Evolutionary conservation across 2,888 invertebrate genomes (phyloP), one percentile per base, ranked within the genome.

Genomic region (Sminthurinus aureus): DNA sequence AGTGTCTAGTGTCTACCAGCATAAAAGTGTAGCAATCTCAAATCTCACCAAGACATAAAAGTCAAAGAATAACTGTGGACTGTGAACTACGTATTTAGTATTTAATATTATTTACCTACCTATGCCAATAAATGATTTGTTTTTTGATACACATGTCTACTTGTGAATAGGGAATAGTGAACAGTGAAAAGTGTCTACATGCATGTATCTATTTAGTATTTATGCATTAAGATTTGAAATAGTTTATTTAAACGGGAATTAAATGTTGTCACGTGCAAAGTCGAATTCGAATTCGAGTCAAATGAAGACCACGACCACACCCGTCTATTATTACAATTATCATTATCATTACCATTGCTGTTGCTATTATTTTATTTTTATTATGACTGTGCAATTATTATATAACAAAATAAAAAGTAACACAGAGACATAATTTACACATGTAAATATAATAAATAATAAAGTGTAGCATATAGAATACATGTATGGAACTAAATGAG

Each of bases 241-340:
- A 38, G 18, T 13, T 20, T 11, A 73, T 73, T 77, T 58, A 52
- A 77, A 24, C 58, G 52, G 24, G 11, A 64, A 24, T 22, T 67
- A 69, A 79, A 79, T 67, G 50, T 79, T 79, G 79, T 79, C 79
- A 69, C 69, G 79, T 69, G 69, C 69, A 71, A 71, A 71, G 20
- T 24, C 71, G 15, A 24, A 4, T 24, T 12, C 69, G 24, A 71
- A 71, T 2, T 24, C 71, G 15, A 24, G 9, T 24, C 20, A 67
- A 38, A 79, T 79, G 51, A 67, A 51, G 79, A 79, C 69, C 69
- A 79, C 69, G 71, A 71, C 79, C 79, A 79, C 79, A 79, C 79
- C 79, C 79, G 67, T 67, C 38, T 58, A 75, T 73, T 73, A 73
- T 58, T 58, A 64, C n/a, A 51, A 58, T 77, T 52, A 24, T 77